Evolutionary conservation across 2,888 invertebrate genomes (phyloP).

Genomic region (Alsophila aescularia): DNA sequence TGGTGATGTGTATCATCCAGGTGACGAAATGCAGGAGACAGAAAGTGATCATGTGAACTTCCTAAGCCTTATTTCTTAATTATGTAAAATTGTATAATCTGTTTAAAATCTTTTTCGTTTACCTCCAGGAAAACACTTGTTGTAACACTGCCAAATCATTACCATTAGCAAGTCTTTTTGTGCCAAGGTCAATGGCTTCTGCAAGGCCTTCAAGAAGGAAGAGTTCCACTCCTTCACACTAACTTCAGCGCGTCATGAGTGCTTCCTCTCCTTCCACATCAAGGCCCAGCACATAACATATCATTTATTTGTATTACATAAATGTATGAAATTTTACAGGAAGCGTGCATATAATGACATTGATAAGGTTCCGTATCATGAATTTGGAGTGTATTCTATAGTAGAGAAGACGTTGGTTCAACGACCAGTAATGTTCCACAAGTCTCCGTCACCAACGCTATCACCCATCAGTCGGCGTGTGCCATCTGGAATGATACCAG

Average conservation of each 20-base stretch:
- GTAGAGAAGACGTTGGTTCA: conserved; percentile 56
- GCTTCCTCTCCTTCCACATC: conserved; percentile 97
- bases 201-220: conserved; percentile 93
- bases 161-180: too few relatives aligned
- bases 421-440: conserved; percentile 53
- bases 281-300: too few relatives aligned
- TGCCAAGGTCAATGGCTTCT: conserved; percentile 95
- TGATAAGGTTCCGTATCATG: conserved; percentile 65
- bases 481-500: conserved; percentile 44
- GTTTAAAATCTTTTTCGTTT: too few relatives aligned
- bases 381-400: conserved; percentile 72
- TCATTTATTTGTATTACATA: too few relatives aligned
- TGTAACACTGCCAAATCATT: too few relatives aligned
- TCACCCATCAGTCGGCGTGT: conserved; percentile 53
- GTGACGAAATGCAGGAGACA: too few relatives aligned
- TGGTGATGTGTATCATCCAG: too few relatives aligned
- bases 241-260: conserved; percentile 98
- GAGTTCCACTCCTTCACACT: conserved; percentile 98
- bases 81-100: too few relatives aligned
- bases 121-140: too few relatives aligned
- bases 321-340: conserved; percentile 46
- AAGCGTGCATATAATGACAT: conserved; percentile 63
- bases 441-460: conserved; percentile 55
- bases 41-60: too few relatives aligned
- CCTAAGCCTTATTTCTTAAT: too few relatives aligned